Percentiles rank a stretch among this genome's conserved stretches.
Evolutionary conservation across 2,113 vertebrate species (phyloP).

Genomic region (Myotis yumanensis): DNA sequence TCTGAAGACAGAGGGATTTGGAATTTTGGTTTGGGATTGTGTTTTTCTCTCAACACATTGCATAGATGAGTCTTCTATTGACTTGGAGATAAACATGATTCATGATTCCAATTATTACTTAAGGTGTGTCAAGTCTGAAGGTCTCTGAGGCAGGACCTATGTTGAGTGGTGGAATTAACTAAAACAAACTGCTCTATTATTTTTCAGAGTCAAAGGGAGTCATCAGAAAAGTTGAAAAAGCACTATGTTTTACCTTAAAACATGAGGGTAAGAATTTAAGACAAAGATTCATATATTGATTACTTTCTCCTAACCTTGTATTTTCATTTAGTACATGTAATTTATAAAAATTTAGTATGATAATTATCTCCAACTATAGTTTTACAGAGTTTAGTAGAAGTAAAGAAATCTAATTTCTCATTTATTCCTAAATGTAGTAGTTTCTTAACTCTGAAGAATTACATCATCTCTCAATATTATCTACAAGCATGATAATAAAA

Average conservation of each 20-base stretch:
- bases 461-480: not conserved
- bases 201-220: slow-evolving; percentile 18
- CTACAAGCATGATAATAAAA: not conserved
- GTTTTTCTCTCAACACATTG: not conserved
- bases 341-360: not conserved
- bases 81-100: slow-evolving; percentile 45
- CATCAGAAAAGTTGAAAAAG: slow-evolving; percentile 21
- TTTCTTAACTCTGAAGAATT: not conserved
- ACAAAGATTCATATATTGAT: not conserved
- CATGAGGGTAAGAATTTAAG: not conserved
- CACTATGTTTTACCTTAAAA: not conserved
- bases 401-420: not conserved
- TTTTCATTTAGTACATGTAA: not conserved
- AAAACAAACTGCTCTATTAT: slow-evolving; percentile 8
- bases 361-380: not conserved
- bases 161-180: slow-evolving; percentile 38
- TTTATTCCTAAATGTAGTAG: not conserved
- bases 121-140: slow-evolving; percentile 31
- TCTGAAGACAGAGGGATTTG: not conserved
- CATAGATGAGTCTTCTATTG: not conserved
- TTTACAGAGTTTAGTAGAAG: not conserved
- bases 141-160: not conserved
- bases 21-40: not conserved
- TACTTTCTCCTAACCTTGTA: not conserved
- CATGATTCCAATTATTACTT: slow-evolving; percentile 47